Percentiles rank a stretch among this genome's conserved stretches.
phyloP scores from a whole-genome alignment of 1,140 invertebrate species.

The Pomacea maculata region DNA sequence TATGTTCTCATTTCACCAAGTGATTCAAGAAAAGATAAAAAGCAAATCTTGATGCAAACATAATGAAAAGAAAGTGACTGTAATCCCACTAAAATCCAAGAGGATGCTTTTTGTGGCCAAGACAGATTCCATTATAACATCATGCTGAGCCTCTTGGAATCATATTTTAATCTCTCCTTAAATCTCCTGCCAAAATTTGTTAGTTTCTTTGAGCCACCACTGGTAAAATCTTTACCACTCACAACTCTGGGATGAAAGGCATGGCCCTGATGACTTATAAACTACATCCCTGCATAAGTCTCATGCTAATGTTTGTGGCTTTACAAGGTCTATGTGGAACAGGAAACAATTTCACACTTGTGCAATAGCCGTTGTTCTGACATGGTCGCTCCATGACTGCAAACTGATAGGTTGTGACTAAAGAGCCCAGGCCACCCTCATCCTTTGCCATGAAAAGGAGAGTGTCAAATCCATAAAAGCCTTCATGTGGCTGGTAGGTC shows the following conservation, averaged over 20 bases:
- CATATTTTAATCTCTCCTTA: background rate
- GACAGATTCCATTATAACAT: background rate
- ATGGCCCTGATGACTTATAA: background rate
- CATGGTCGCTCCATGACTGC: constrained; percentile 36
- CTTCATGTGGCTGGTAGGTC: constrained; percentile 8
- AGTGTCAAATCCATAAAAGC: constrained; percentile 9
- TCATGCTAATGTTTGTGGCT: background rate
- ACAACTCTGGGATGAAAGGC: background rate
- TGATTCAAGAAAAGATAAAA: too few species aligned
- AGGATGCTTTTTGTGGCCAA: too few species aligned
- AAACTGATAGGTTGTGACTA: constrained; percentile 30
- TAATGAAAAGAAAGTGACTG: too few species aligned
- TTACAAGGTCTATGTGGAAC: background rate
- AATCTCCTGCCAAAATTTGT: background rate
- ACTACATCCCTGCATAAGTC: background rate
- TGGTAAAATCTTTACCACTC: too few species aligned
- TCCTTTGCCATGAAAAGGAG: constrained; percentile 1
- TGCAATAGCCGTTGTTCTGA: constrained; percentile 32
- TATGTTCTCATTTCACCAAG: too few species aligned
- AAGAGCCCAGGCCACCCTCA: constrained; percentile 12
- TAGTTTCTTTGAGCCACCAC: too few species aligned
- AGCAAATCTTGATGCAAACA: too few species aligned
- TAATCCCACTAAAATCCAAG: too few species aligned
- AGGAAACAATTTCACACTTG: constrained; percentile 21
- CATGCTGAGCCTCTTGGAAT: background rate